These are phyloP conservation scores for Neosilurus mollespiculum DNA, from an alignment of 2,797 vertebrate species.

Conservation along the genomic window DNA sequence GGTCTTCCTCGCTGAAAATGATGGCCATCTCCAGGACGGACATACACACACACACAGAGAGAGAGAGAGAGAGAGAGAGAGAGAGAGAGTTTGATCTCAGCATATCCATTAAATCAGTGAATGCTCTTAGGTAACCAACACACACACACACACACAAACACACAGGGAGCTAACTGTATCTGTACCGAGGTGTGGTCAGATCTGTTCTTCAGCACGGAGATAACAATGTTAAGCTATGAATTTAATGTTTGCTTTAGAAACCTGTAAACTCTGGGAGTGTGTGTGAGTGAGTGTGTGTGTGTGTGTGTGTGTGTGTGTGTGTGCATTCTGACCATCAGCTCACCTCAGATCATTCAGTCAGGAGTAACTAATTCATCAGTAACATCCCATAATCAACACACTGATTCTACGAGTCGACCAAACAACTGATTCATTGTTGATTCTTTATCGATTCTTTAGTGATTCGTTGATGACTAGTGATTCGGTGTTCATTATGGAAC, in stretches of 20 bases:
- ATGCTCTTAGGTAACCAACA: background rate
- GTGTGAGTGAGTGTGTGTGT: slow-evolving; percentile 6
- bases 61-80: too few species aligned
- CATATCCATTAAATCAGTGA: background rate
- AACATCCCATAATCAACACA: slow-evolving; percentile 47
- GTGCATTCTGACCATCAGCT: slow-evolving; percentile 26
- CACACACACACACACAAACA: background rate
- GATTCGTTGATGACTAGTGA: too few species aligned
- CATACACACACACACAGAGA: background rate
- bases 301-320: slow-evolving; percentile 29
- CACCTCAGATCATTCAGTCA: slow-evolving; percentile 26
- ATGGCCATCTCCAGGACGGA: slow-evolving; percentile 87
- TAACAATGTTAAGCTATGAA: background rate
- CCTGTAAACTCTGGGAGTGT: slow-evolving; percentile 25
- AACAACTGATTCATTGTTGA: background rate
- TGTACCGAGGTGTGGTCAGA: slow-evolving; percentile 13
- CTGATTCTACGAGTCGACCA: background rate
- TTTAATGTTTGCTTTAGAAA: slow-evolving; percentile 25
- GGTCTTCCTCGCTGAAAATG: slow-evolving; percentile 93
- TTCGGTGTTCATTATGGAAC: slow-evolving; percentile 13
- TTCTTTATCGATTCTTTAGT: background rate
- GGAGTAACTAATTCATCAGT: slow-evolving; percentile 14
- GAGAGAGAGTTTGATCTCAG: background rate
- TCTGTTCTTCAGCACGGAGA: slow-evolving; percentile 19
- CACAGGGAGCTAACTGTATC: background rate